These are phyloP conservation scores for Myotis daubentonii DNA, from an alignment of 2,797 vertebrate species.

Conservation along the genomic window DNA sequence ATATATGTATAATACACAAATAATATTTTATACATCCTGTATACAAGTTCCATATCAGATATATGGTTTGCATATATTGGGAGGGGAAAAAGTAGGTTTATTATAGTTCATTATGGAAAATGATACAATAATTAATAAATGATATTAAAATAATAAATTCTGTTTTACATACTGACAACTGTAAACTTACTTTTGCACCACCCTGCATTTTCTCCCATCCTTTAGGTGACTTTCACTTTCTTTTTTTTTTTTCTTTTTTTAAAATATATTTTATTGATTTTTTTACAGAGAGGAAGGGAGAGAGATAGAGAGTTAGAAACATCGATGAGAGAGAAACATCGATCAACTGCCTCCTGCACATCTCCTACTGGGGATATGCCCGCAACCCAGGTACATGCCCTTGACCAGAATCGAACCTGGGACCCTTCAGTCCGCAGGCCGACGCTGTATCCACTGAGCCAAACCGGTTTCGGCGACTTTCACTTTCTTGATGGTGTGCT, in stretches of 20 bases:
- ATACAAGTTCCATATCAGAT: neutral
- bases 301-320: no score
- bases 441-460: no score
- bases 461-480: neutral
- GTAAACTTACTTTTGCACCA: neutral
- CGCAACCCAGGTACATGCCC: no score
- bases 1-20: neutral
- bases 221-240: neutral
- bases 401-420: no score
- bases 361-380: no score
- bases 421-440: no score
- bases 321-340: no score
- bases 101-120: neutral
- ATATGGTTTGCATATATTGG: neutral
- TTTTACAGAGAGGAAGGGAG: no score
- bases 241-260: no score
- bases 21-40: conserved; percentile 5
- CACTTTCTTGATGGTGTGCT: neutral
- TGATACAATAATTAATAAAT: neutral
- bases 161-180: neutral
- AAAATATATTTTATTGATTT: no score
- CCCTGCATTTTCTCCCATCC: neutral
- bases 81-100: neutral
- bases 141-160: neutral
- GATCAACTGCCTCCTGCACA: no score